phyloP scores from a whole-genome alignment of 2,888 invertebrate genomes.

The Liodrosophila aerea region DNA sequence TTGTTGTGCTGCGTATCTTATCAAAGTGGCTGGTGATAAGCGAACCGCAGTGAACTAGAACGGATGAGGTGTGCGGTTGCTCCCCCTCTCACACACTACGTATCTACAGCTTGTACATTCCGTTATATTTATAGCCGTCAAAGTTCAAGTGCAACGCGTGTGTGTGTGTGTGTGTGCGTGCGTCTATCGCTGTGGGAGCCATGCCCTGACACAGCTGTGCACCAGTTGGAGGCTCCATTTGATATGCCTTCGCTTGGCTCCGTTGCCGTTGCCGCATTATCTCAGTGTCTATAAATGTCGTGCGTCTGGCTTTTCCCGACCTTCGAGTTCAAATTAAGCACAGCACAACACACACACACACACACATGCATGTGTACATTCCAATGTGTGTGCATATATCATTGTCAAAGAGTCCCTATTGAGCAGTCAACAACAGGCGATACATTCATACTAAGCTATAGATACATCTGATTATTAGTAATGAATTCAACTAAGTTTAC shows the following conservation, averaged over 20 bases:
- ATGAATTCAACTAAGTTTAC: too few species aligned
- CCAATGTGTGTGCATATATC: too few species aligned
- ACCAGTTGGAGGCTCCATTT: constrained; percentile 39
- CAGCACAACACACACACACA: neutral
- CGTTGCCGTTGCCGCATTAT: constrained; percentile 34
- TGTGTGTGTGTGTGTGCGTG: too few species aligned
- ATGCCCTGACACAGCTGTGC: constrained; percentile 28
- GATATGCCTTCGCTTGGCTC: neutral
- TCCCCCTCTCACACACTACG: neutral
- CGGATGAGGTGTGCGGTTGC: constrained; percentile 34
- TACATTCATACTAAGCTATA: too few species aligned
- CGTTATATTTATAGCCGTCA: constrained; percentile 44
- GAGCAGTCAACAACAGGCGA: too few species aligned
- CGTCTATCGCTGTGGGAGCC: constrained; percentile 54
- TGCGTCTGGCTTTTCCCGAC: constrained; percentile 41
- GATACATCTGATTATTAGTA: too few species aligned
- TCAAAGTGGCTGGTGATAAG: constrained; percentile 19
- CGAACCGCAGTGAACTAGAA: constrained; percentile 9
- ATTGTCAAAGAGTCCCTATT: too few species aligned
- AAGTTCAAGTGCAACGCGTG: constrained; percentile 49
- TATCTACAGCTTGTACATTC: neutral
- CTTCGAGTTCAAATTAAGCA: constrained; percentile 25
- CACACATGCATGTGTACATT: too few species aligned
- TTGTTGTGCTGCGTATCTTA: constrained; percentile 21
- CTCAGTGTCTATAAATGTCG: constrained; percentile 52